Base-by-base conservation (phyloP, 2,888 invertebrate species). In the Caenorhabditis japonica region DNA sequence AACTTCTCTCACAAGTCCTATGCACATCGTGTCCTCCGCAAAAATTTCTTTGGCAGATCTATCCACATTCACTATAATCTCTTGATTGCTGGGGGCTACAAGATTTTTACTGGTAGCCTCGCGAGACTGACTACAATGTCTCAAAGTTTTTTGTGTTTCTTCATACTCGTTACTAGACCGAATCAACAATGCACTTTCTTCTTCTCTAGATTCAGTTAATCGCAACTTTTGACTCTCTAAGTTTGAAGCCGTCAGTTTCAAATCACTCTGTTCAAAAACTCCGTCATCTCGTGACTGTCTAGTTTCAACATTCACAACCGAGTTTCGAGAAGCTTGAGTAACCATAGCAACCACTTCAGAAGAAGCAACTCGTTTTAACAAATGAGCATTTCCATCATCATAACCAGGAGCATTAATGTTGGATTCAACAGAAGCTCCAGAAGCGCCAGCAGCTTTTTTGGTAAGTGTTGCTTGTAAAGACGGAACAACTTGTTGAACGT, bases 1-100 rank as follows among this genome's bases (percentile, higher is more conserved):
- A 34, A 34, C 39, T 51, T 56, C 55, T 66, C 66, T 66, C 66
- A 66, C 66, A 43, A 66, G 46, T 46, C 66, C 66, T 56, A 66
- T 56, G 34, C 66, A 51, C 56, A 66, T 36, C 13, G 56, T 49
- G 51, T 56, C 66, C 17, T 66, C 56, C 19, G 60, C 59, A 23
- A 44, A 30, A 5, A 58, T 47, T 47, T 68, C 68, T 43, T 74
- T 66, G 13, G 47, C 34, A 13, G 49, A 49, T 19, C 51, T 52
- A 21, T 61, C 58, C 15, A 61, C 44, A 44, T 52, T 62, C 44
- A 69, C 52, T 39, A 51, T 46, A 46, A 74, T 55, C 21, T 68
- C 56, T 46, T 61, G 61, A n/a, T 38, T 49, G 44, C 44, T 61
- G 23, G 56, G 68, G 55, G 55, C 66, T 17, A 43, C 52, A 58